phyloP scores from a whole-genome alignment of 2,113 vertebrate genomes.

The Acanthochromis polyacanthus region DNA sequence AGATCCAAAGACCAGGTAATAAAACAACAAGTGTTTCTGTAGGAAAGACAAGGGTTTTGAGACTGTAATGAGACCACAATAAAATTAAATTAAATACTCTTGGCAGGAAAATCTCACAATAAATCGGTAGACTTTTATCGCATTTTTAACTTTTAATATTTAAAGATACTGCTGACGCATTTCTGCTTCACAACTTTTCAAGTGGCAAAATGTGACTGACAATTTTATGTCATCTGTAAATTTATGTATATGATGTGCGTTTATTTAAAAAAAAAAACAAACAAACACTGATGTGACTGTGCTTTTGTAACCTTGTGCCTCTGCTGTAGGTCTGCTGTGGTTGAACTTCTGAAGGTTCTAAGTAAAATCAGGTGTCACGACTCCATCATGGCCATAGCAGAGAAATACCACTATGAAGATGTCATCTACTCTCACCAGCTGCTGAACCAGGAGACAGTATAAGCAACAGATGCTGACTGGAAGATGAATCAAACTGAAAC shows the following conservation, averaged over 20 bases:
- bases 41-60: background rate
- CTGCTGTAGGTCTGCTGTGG: slow-evolving; percentile 84
- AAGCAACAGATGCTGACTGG: background rate
- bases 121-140: no score
- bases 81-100: no score
- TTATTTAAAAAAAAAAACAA: no score
- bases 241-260: no score
- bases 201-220: no score
- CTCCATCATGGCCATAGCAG: slow-evolving; percentile 84
- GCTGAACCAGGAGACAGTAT: slow-evolving; percentile 65
- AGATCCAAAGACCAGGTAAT: slow-evolving; percentile 72
- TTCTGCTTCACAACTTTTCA: no score
- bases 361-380: slow-evolving; percentile 86
- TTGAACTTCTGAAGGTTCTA: slow-evolving; percentile 87
- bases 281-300: no score
- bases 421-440: slow-evolving; percentile 79
- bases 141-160: no score
- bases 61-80: no score
- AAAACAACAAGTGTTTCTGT: background rate
- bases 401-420: slow-evolving; percentile 87
- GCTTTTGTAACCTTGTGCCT: slow-evolving; percentile 25
- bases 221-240: no score
- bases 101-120: no score
- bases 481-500: background rate
- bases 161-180: no score